phyloP scores from a whole-genome alignment of 1,140 invertebrate genomes.

The Trypoxylus dichotomus region DNA sequence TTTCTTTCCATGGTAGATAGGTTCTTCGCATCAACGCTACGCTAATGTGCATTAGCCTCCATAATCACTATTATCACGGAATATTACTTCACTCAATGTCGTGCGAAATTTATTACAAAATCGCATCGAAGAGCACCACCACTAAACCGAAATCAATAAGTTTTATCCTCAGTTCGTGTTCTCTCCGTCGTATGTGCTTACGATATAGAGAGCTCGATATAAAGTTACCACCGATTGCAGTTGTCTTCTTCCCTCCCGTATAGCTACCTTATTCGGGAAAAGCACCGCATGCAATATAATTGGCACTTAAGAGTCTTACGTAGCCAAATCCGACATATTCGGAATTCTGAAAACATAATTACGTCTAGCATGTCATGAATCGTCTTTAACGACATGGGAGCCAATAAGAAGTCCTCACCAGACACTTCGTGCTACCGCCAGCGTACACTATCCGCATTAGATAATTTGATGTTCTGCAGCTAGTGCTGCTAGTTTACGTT shows the following conservation, averaged over 20 bases:
- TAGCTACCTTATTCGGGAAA: background rate
- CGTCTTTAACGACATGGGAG: conserved; percentile 40
- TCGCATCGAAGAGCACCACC: background rate
- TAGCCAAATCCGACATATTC: conserved; percentile 42
- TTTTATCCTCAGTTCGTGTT: conserved; percentile 2
- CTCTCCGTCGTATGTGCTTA: background rate
- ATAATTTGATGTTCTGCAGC: background rate
- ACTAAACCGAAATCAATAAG: background rate
- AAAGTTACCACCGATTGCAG: background rate
- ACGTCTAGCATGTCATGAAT: conserved; percentile 39
- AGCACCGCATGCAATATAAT: conserved; percentile 7
- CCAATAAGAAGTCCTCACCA: conserved; percentile 34
- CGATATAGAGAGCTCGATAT: background rate
- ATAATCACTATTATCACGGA: background rate
- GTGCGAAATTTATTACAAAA: background rate
- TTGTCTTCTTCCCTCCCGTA: background rate
- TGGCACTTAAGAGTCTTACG: conserved; percentile 23
- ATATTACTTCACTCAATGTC: background rate
- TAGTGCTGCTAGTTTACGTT: background rate
- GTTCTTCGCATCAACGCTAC: background rate
- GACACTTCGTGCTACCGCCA: background rate
- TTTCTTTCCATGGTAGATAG: background rate
- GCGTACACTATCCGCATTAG: background rate
- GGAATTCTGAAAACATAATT: conserved; percentile 42
- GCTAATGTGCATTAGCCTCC: background rate